Base-by-base conservation (phyloP, 2,888 invertebrate genomes). In the Euplagia quadripunctaria region DNA sequence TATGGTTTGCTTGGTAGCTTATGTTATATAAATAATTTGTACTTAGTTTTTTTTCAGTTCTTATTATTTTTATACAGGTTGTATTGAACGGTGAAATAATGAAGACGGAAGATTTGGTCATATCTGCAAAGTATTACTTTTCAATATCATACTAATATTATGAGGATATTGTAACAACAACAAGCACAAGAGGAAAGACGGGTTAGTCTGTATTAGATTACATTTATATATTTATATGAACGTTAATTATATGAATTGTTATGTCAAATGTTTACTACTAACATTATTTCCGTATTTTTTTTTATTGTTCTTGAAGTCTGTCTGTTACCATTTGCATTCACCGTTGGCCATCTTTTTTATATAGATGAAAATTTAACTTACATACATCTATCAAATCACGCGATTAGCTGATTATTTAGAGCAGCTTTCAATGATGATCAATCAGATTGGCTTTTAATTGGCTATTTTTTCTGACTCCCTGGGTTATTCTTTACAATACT, bases 121-220 rank as follows among this genome's bases (percentile, higher is more conserved):
- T 77, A 78, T 82, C 79, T 76, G 71, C 69, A 70, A 75, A 75
- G 77, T 80, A 82, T 79, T 73, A 72, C 1, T 63, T 72, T 74
- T 76, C 70, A 74, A 82, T 66, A 72, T 65, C 73, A 68, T 70
- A 79, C 72, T 78, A 69, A 71, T 70, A 65, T 72, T 74, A 75
- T 74, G 72, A 77, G 64, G 69, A 73, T 78, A 74, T 74, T 77
- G 75, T 77, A 68, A 74, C 70, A 73, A 65, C 64, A 31, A 31
- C 31, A 31, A 31, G 31, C 31, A 61, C 67, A 46, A 46, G 72
- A 76, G 79, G 71, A 72, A 72, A 70, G 65, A 68, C 52, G 73
- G 80, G 70, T 81, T 70, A 74, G 68, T 82, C 78, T 80, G 74
- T 74, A 68, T 74, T 76, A 71, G 76, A 77, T 83, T 76, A 78